A percentile compares a stretch with the other conserved stretches of the same genome.
These are phyloP conservation scores for Ormyrus thymus DNA, from an alignment of 2,888 invertebrate genomes.

Conservation along the genomic window DNA sequence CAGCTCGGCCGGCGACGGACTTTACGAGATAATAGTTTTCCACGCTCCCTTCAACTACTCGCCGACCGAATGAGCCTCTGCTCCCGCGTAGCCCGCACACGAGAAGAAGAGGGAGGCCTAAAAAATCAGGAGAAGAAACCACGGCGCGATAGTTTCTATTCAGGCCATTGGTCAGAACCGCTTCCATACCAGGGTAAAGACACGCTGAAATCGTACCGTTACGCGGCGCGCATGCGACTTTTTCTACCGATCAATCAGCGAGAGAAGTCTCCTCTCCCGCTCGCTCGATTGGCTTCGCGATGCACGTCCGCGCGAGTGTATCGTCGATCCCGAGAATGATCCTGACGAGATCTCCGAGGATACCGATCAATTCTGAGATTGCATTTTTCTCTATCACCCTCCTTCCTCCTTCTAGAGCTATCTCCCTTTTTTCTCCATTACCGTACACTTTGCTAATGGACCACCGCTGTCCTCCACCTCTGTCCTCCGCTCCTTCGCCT, in stretches of 20 bases:
- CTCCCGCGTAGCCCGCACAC: not conserved
- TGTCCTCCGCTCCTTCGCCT: no score
- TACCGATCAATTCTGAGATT: slow-evolving; percentile 45
- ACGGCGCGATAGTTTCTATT: slow-evolving; percentile 62
- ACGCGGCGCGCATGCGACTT: slow-evolving; percentile 60
- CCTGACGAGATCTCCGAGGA: slow-evolving; percentile 11
- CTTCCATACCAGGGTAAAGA: slow-evolving; percentile 71
- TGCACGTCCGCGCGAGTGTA: slow-evolving; percentile 10
- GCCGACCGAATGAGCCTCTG: slow-evolving; percentile 8
- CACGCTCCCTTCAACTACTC: slow-evolving; percentile 18
- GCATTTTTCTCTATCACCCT: slow-evolving; percentile 36
- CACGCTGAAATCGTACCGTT: slow-evolving; percentile 71
- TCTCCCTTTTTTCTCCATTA: slow-evolving; percentile 36
- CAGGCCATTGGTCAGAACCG: slow-evolving; percentile 67
- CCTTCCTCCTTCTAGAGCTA: not conserved
- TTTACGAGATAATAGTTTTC: slow-evolving; percentile 35
- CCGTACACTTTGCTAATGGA: slow-evolving; percentile 49
- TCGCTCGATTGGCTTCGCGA: slow-evolving; percentile 48
- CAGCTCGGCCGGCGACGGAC: not conserved
- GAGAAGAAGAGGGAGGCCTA: not conserved
- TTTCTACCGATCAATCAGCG: slow-evolving; percentile 62
- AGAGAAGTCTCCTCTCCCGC: slow-evolving; percentile 29
- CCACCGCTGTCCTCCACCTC: not conserved
- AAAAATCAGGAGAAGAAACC: slow-evolving; percentile 51
- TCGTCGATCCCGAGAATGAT: slow-evolving; percentile 36